Conservation (phyloP, 2,888 invertebrate species). For the Brenthis hecate region DNA sequence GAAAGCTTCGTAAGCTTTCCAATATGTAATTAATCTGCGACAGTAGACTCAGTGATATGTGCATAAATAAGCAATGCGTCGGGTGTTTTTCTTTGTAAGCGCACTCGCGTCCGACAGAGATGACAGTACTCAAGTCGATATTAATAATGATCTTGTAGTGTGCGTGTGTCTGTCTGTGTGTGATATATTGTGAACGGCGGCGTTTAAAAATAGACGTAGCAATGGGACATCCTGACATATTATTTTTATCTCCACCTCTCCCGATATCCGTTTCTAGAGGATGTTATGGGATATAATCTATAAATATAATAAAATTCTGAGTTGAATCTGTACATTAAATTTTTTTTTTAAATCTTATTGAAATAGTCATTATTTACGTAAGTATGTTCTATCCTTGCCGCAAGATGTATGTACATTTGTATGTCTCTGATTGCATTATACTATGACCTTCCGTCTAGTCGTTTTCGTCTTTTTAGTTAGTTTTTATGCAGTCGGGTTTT, state of each 20-base stretch:
- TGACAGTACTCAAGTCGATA: slow-evolving; percentile 39
- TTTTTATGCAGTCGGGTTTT: no score
- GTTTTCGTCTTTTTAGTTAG: no score
- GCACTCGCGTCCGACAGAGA: slow-evolving; percentile 35
- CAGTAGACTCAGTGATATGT: slow-evolving; percentile 4
- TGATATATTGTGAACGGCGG: slow-evolving; percentile 39
- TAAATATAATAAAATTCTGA: no score
- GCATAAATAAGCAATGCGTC: slow-evolving; percentile 26
- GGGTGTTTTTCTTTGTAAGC: slow-evolving; percentile 38
- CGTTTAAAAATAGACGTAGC: slow-evolving; percentile 46
- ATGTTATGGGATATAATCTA: background rate
- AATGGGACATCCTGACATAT: slow-evolving; percentile 78
- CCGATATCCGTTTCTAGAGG: slow-evolving; percentile 57
- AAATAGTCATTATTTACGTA: no score
- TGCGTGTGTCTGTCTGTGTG: slow-evolving; percentile 36
- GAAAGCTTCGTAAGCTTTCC: background rate
- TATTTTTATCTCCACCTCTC: slow-evolving; percentile 72
- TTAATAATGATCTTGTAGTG: slow-evolving; percentile 23
- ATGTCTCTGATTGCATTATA: no score
- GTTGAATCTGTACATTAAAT: no score
- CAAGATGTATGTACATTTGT: no score
- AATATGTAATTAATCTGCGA: background rate
- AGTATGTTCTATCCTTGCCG: no score
- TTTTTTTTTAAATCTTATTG: no score
- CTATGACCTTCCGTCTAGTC: no score